Evolutionary conservation across 2,113 vertebrate species (phyloP).

Genomic region (Chaenogobius annularis): DNA sequence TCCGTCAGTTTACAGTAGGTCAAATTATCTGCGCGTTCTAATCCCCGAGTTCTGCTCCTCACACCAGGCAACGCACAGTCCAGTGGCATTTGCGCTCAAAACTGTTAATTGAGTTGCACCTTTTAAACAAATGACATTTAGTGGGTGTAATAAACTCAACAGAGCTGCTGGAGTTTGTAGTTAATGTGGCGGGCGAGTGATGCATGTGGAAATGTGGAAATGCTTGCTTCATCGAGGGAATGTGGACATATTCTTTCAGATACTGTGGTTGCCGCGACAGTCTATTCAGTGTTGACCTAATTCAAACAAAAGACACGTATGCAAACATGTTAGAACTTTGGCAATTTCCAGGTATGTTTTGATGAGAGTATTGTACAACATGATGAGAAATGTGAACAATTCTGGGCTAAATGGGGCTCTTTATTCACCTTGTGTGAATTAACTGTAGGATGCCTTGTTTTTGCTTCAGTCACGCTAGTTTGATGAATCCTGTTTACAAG

Average conservation of each 20-base stretch:
- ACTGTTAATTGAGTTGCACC: constrained; percentile 6
- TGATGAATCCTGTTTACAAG: no score
- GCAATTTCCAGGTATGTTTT: no score
- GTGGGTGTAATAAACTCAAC: not conserved
- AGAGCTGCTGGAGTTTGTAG: not conserved
- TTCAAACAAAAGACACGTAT: no score
- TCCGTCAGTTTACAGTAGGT: constrained; percentile 13
- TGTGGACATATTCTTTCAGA: not conserved
- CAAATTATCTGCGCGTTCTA: not conserved
- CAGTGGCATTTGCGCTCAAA: not conserved
- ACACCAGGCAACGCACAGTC: not conserved
- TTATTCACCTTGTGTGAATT: no score
- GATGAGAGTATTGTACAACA: no score
- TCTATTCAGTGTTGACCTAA: no score
- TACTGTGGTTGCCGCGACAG: no score
- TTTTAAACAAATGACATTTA: constrained; percentile 11
- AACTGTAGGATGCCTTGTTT: no score
- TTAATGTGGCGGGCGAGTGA: not conserved
- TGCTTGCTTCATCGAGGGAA: not conserved
- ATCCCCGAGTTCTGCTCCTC: not conserved
- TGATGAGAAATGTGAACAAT: no score
- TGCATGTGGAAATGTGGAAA: not conserved
- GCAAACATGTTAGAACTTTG: no score
- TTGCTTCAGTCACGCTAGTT: no score
- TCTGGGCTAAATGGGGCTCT: no score